Base-by-base conservation (phyloP, 2,113 vertebrate genomes). In the Panthera leo region DNA sequence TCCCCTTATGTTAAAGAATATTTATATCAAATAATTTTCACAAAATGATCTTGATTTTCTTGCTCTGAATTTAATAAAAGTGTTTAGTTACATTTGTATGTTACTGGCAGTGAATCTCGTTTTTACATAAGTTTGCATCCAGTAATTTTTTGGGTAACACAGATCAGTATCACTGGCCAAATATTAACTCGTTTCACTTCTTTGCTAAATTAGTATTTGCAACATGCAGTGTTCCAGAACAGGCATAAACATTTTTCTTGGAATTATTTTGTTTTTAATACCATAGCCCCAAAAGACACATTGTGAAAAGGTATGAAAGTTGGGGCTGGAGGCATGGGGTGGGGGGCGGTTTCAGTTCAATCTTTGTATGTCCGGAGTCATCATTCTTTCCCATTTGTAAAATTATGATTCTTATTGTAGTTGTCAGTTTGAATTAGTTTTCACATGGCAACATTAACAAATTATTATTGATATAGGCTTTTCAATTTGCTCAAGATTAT, bases 391-490 rank as follows among this genome's bases (percentile, higher is more conserved):
- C 31, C 4, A 0, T 83, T 93, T 34, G 1, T 84, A 86, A 91
- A 93, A 78, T 83, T 82, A 70, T 31, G 15, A 61, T 36, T 45
- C 80, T 67, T 91, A 70, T 1, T 39, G 2, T 71, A 91, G 55
- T 27, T 58, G 12, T 88, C 79, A 85, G 23, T 67, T 89, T 75
- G 76, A 42, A 75, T 88, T 36, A 42, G n/a, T 78, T 82, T 85
- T 79, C 91, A 79, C 68, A 12, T 39, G 42, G 79, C 94, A 97
- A 88, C 86, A 97, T 91, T 98, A 99, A 96, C 97, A 99, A 94
- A 97, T 87, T 4, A 98, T 98, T 94, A 98, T 94, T 19, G 97
- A 19, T 58, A 97, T 18, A 3, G 97, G 86, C 18, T 98, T 98
- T 96, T 98, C 98, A 89, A 18, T 96, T 96, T 97, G 75, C 95